Percentiles rank a stretch among this genome's conserved stretches.
phyloP scores from a whole-genome alignment of 2,113 vertebrate species.

The Mobula hypostoma region DNA sequence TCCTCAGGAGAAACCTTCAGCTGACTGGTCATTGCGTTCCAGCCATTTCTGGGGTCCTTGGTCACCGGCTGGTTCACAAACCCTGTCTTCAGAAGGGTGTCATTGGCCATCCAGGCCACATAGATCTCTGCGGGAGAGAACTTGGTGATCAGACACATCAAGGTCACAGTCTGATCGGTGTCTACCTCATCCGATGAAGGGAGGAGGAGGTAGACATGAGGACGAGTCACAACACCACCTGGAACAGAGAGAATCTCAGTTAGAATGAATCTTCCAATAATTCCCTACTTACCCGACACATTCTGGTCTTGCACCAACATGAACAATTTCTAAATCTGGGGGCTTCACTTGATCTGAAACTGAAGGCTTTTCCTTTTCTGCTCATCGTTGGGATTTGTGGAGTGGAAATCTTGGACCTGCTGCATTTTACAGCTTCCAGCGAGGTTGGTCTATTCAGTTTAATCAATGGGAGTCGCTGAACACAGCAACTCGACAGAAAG shows the following conservation, averaged over 20 bases:
- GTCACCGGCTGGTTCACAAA: conserved; percentile 36
- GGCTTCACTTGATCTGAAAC: background rate
- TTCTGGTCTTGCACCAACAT: background rate
- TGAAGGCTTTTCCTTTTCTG: background rate
- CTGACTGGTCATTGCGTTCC: conserved; percentile 44
- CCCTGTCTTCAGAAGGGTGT: conserved; percentile 40
- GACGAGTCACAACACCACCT: conserved; percentile 32
- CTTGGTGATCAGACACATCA: background rate
- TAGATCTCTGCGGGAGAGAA: conserved; percentile 7
- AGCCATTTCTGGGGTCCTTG: background rate
- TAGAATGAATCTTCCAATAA: background rate
- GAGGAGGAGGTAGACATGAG: conserved; percentile 44
- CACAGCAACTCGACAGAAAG: background rate
- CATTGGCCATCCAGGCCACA: background rate
- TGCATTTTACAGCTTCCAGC: no score
- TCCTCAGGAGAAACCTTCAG: conserved; percentile 38
- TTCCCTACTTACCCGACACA: background rate
- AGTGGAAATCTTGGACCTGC: background rate
- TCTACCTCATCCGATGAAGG: conserved; percentile 39
- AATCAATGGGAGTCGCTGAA: background rate
- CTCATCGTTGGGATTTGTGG: background rate
- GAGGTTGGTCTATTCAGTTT: background rate
- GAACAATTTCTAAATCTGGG: background rate
- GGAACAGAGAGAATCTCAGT: background rate
- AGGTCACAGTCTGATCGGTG: background rate